Evolutionary conservation across 1,140 invertebrate genomes (phyloP).

Genomic region (Drosophila tropicalis): DNA sequence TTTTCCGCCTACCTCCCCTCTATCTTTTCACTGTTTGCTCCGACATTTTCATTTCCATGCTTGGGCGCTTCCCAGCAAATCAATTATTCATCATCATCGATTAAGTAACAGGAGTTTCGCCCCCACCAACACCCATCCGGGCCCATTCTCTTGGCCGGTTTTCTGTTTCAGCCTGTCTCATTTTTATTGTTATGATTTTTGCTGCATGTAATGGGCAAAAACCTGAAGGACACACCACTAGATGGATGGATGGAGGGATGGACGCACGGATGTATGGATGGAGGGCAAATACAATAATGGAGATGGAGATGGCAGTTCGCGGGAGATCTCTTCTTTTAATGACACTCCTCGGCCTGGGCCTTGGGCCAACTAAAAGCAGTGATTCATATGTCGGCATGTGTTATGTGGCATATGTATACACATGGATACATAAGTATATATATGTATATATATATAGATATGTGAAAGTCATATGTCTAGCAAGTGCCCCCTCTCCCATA

Average conservation of each 20-base stretch:
- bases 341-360: slow-evolving; percentile 38
- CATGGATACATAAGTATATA: too few species aligned
- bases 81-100: slow-evolving; percentile 81
- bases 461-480: slow-evolving; percentile 55
- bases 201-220: slow-evolving; percentile 67
- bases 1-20: not conserved
- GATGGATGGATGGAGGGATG: too few species aligned
- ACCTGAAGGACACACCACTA: slow-evolving; percentile 60
- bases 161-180: slow-evolving; percentile 37
- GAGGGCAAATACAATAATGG: not conserved
- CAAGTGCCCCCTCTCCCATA: slow-evolving; percentile 2
- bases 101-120: slow-evolving; percentile 64
- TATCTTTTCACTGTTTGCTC: slow-evolving; percentile 10
- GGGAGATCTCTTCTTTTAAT: slow-evolving; percentile 57
- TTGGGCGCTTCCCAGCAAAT: slow-evolving; percentile 77
- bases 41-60: slow-evolving; percentile 80
- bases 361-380: slow-evolving; percentile 64
- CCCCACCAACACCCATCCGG: not conserved
- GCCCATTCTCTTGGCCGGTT: not conserved
- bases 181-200: slow-evolving; percentile 81
- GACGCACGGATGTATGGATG: too few species aligned
- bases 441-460: not conserved
- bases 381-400: slow-evolving; percentile 47
- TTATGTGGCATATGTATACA: slow-evolving; percentile 21
- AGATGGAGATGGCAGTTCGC: slow-evolving; percentile 45